Base-by-base conservation (phyloP, 2,797 vertebrate species). In the Poeciliopsis infans region DNA sequence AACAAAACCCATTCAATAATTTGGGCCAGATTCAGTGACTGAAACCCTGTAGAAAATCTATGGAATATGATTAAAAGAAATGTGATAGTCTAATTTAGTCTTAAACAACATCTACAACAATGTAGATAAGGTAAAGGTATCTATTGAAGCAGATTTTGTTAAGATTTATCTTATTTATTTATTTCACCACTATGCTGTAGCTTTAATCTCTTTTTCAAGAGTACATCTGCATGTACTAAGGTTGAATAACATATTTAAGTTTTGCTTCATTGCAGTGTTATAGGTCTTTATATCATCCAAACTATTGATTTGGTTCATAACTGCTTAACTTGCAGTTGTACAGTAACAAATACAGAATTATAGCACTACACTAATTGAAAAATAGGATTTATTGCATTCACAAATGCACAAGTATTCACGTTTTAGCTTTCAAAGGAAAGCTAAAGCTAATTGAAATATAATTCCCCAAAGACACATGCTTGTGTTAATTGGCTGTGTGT, bases 401-500 rank as follows among this genome's bases (percentile, higher is more conserved):
- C 88, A 91, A 92, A 90, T 87, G 79, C 82, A 89, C 83, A 85
- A 88, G 82, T 85, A 33, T 86, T 85, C 82, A 76, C 87, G 93
- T 91, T 93, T 90, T 85, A 86, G 89, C 79, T 57, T 79, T 91
- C 92, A 88, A 76, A 93, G 91, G 91, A 92, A 82, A 88, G 87
- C 89, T 83, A 83, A 90, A 92, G 91, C 92, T 94, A 95, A 95
- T 95, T 95, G 93, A 94, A 94, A 94, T 90, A 86, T 93, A 94
- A 94, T 94, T 95, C 94, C 94, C 93, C 41, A 55, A 89, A 93
- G 92, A 93, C 89, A 86, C 86, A 82, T 93, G 91, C 94, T 94
- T 89, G 78, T 92, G 87, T 93, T 94, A 94, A 94, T 94, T 94
- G 93, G 90, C 85, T 93, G 85, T 85, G 88, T 86, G 86, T 53